phyloP scores from a whole-genome alignment of 2,797 vertebrate species.

The Synaphobranchus kaupii region DNA sequence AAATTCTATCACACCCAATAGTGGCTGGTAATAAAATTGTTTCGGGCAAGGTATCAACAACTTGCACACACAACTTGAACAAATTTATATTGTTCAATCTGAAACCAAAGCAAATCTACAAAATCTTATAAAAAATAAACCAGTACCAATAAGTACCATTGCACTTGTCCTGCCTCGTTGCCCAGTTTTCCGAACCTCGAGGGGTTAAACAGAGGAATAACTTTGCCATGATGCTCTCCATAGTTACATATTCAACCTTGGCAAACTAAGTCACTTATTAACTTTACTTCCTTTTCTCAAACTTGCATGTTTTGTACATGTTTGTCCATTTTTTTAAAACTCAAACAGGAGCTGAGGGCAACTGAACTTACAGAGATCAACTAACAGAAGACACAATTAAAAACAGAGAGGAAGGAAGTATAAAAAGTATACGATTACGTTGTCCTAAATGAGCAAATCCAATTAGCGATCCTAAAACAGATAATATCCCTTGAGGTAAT shows the following conservation, averaged over 20 bases:
- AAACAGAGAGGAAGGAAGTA: neutral
- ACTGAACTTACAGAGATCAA: neutral
- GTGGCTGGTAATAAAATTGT: neutral
- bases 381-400: neutral
- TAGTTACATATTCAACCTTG: constrained; percentile 12
- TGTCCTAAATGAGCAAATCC: too few species aligned
- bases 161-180: too few species aligned
- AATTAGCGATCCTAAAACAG: too few species aligned
- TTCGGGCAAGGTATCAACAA: neutral
- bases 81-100: neutral
- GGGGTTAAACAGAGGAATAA: constrained; percentile 2
- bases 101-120: neutral
- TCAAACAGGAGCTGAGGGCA: neutral
- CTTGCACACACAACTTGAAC: neutral
- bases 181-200: neutral
- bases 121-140: neutral
- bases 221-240: neutral
- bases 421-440: too few species aligned
- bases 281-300: neutral
- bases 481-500: too few species aligned
- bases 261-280: neutral
- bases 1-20: neutral
- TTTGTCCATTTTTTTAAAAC: neutral
- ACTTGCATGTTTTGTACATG: neutral
- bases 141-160: neutral